A percentile compares a stretch with the other conserved stretches of the same genome.
phyloP scores from a whole-genome alignment of 1,140 invertebrate species.

The Euwallacea fornicatus region DNA sequence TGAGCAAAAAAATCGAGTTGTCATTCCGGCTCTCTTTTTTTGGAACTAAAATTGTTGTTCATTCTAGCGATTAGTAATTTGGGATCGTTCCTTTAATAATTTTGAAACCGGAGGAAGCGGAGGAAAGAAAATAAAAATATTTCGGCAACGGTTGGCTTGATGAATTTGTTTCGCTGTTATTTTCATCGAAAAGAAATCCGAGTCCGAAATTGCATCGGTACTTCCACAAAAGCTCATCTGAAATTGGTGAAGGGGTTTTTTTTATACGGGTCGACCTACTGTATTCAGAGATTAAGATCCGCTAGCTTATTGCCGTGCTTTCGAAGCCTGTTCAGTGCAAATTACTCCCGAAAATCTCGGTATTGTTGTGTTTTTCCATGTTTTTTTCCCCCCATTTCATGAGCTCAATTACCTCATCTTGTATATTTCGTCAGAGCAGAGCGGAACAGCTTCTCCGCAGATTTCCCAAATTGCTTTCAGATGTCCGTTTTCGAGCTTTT shows the following conservation, averaged over 20 bases:
- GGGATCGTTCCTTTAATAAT: conserved; percentile 25
- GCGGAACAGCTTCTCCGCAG: no score
- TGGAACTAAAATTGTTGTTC: conserved; percentile 2
- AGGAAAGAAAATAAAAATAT: conserved; percentile 18
- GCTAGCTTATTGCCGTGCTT: no score
- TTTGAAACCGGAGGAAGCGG: conserved; percentile 24
- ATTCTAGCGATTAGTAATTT: conserved; percentile 23
- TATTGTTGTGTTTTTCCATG: no score
- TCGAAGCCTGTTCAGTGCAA: no score
- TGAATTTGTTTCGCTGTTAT: conserved; percentile 36
- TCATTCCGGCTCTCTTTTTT: neutral
- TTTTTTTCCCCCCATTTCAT: no score
- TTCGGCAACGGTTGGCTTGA: conserved; percentile 18
- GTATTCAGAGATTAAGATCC: neutral
- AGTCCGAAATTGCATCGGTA: conserved; percentile 34
- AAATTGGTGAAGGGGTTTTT: conserved; percentile 13
- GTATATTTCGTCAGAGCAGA: no score
- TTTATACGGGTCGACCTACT: conserved; percentile 24
- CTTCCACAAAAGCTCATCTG: conserved; percentile 22
- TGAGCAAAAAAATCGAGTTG: neutral
- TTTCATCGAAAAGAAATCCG: conserved; percentile 31
- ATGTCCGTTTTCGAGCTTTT: no score
- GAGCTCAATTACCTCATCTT: no score
- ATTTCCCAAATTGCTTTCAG: no score
- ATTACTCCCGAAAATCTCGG: no score